phyloP scores from a whole-genome alignment of 2,113 vertebrate species.

The Sorex araneus region DNA sequence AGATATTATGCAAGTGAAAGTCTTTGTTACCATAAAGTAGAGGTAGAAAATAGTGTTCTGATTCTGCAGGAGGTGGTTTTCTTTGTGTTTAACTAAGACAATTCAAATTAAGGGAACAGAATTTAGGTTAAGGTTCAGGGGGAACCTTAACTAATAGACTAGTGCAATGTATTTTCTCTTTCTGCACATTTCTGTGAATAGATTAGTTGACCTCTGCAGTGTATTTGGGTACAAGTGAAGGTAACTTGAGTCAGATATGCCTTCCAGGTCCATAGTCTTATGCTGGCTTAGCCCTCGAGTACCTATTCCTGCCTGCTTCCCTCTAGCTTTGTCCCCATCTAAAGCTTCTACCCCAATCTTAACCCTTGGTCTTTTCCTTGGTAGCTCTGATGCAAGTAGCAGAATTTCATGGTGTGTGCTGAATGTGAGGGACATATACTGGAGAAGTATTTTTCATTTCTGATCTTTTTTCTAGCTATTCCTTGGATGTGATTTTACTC shows the following conservation, averaged over 20 bases:
- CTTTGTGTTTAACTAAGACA: constrained; percentile 36
- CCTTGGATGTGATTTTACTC: constrained; percentile 17
- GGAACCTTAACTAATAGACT: not conserved
- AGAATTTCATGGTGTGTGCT: not conserved
- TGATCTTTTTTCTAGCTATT: constrained; percentile 9
- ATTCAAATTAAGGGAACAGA: constrained; percentile 40
- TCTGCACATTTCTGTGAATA: constrained; percentile 37
- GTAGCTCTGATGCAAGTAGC: not conserved
- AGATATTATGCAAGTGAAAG: constrained; percentile 39
- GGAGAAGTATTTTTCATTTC: not conserved
- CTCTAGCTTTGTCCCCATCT: too few species aligned
- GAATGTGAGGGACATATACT: not conserved
- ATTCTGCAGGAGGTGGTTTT: constrained; percentile 47
- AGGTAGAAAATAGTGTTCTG: constrained; percentile 17
- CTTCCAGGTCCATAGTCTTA: not conserved
- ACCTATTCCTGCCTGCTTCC: not conserved
- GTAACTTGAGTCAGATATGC: not conserved
- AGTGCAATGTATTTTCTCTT: constrained; percentile 20
- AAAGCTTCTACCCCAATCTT: not conserved
- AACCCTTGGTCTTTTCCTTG: not conserved
- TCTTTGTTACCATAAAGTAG: constrained; percentile 35
- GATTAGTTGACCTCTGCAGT: not conserved
- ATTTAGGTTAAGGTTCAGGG: not conserved
- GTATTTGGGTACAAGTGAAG: constrained; percentile 22
- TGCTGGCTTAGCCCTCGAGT: not conserved